Evolutionary conservation across 2,113 vertebrate species (phyloP).

Genomic region (Erpornis zantholeuca): DNA sequence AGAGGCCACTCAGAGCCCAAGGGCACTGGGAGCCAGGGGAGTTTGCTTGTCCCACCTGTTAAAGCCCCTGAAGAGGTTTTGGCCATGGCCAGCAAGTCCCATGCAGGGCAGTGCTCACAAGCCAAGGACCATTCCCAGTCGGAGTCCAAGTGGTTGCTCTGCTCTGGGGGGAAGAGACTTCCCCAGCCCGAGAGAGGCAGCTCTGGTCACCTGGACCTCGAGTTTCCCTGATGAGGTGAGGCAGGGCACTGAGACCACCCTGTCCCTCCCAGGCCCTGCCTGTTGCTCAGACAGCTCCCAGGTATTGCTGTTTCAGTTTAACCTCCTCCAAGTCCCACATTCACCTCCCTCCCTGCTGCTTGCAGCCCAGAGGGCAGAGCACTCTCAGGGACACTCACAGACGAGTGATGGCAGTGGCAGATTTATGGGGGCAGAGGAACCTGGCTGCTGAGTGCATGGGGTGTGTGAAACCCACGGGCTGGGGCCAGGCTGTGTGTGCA

Average conservation of each 20-base stretch:
- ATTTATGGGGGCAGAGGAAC: no score
- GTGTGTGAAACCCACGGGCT: neutral
- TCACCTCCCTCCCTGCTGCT: neutral
- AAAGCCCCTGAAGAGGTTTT: neutral
- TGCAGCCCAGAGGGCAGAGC: neutral
- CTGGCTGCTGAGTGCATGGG: fast-evolving
- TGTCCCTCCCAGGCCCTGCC: neutral
- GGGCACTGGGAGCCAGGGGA: neutral
- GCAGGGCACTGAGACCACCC: neutral
- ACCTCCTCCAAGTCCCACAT: neutral
- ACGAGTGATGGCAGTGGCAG: fast-evolving
- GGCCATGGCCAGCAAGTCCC: fast-evolving
- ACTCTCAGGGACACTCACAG: no score
- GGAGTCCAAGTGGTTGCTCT: neutral
- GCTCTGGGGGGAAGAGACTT: neutral
- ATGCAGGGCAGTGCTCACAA: neutral
- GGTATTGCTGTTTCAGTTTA: neutral
- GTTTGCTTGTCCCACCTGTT: neutral
- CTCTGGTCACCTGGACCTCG: neutral
- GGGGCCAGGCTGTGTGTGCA: no score
- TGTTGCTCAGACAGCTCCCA: neutral
- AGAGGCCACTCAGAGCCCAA: neutral
- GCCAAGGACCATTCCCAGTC: neutral
- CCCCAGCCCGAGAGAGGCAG: neutral
- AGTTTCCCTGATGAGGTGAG: no score